Evolutionary conservation across 2,888 invertebrate genomes (phyloP).

Genomic region (Tetanocera ferruginea): DNA sequence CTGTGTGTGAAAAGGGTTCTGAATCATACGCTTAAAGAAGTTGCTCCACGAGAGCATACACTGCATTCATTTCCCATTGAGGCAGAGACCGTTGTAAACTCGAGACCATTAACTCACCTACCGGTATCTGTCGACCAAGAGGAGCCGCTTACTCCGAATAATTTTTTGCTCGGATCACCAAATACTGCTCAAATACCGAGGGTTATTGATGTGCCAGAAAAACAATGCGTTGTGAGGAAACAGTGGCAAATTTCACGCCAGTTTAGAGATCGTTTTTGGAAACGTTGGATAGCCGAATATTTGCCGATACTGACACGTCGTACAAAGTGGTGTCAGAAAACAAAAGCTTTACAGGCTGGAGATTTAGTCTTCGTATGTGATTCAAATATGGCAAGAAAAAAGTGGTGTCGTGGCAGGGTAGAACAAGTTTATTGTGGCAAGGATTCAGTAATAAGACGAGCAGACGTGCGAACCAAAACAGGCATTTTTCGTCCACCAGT

Average conservation of each 20-base stretch:
- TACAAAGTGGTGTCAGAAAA: slow-evolving; percentile 39
- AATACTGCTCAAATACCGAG: slow-evolving; percentile 34
- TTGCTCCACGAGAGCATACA: slow-evolving; percentile 41
- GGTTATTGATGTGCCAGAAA: too few relatives aligned
- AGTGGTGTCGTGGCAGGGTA: slow-evolving; percentile 50
- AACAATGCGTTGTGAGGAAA: too few relatives aligned
- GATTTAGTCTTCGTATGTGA: slow-evolving; percentile 49
- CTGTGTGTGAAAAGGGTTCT: slow-evolving; percentile 43
- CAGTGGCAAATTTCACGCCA: too few relatives aligned
- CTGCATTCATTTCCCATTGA: slow-evolving; percentile 41
- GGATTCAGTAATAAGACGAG: slow-evolving; percentile 50
- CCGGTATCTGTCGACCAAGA: neutral
- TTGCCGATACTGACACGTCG: slow-evolving; percentile 41
- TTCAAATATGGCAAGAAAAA: slow-evolving; percentile 46
- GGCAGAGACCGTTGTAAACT: slow-evolving; percentile 37
- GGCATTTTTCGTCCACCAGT: slow-evolving; percentile 51
- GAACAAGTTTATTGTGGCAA: slow-evolving; percentile 46
- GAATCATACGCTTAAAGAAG: slow-evolving; percentile 39
- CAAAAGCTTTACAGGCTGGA: slow-evolving; percentile 35
- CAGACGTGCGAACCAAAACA: slow-evolving; percentile 49
- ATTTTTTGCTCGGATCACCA: slow-evolving; percentile 36
- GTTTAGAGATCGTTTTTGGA: too few relatives aligned
- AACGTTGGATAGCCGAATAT: too few relatives aligned
- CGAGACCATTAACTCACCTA: neutral
- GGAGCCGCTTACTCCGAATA: slow-evolving; percentile 31